A percentile compares a stretch with the other conserved stretches of the same genome.
Conservation (phyloP, 2,888 invertebrate species). For the Epicampocera succincta region DNA sequence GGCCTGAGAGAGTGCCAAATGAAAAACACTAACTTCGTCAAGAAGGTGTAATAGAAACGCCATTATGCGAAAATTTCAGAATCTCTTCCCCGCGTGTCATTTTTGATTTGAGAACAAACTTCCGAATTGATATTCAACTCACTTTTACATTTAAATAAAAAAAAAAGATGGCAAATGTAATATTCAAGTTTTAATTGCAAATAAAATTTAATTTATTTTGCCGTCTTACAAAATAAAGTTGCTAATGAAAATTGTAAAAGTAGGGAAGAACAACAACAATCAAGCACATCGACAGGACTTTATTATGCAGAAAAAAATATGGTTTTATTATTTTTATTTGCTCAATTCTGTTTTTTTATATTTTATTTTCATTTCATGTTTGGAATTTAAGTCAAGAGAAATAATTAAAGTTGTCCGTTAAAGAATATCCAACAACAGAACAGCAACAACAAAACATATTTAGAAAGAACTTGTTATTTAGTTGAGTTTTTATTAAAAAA, state of each 20-base stretch:
- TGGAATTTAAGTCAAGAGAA: slow-evolving; percentile 37
- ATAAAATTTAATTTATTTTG: background rate
- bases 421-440: slow-evolving; percentile 29
- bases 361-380: slow-evolving; percentile 13
- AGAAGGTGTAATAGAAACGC: too few species aligned
- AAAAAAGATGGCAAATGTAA: background rate
- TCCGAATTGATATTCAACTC: background rate
- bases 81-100: too few species aligned
- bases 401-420: slow-evolving; percentile 66
- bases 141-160: background rate
- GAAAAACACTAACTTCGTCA: too few species aligned
- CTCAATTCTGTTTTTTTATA: background rate
- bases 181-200: slow-evolving; percentile 26
- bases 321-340: slow-evolving; percentile 1
- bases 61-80: too few species aligned
- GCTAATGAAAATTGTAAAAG: slow-evolving; percentile 23
- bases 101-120: background rate
- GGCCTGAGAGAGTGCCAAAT: too few species aligned
- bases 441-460: slow-evolving; percentile 6
- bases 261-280: slow-evolving; percentile 27
- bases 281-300: slow-evolving; percentile 24
- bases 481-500: slow-evolving; percentile 16
- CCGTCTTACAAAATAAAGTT: slow-evolving; percentile 11
- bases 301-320: background rate
- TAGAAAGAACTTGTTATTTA: slow-evolving; percentile 38